These are phyloP conservation scores for Virgularia gustaviana DNA, from an alignment of 92 coral and sea anemone species.

Conservation along the genomic window DNA sequence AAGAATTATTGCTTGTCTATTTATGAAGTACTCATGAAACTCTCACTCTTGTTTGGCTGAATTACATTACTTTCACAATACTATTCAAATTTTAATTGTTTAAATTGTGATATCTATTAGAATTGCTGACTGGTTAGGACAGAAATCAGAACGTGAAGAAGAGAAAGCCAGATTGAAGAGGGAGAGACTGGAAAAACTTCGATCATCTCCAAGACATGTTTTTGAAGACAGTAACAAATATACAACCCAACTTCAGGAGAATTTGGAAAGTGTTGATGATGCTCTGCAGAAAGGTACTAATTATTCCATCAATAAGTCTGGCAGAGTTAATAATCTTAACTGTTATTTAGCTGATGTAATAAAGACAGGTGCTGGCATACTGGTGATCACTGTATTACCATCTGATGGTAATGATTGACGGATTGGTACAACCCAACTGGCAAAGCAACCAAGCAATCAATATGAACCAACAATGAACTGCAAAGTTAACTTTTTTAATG, in stretches of 20 bases:
- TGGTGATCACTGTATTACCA: too few species aligned
- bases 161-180: constrained; percentile 75
- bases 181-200: constrained; percentile 62
- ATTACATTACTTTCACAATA: too few species aligned
- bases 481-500: too few species aligned
- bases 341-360: too few species aligned
- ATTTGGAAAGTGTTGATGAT: constrained; percentile 76
- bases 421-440: too few species aligned
- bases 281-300: constrained; percentile 86
- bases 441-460: too few species aligned
- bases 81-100: too few species aligned
- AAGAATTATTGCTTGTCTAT: not conserved
- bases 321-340: not conserved
- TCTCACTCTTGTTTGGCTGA: not conserved
- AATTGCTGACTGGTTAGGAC: constrained; percentile 97
- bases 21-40: not conserved
- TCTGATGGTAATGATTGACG: too few species aligned
- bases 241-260: constrained; percentile 82
- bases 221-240: constrained; percentile 82
- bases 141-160: constrained; percentile 84
- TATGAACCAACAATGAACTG: too few species aligned
- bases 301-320: not conserved
- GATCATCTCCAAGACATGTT: constrained; percentile 72
- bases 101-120: constrained; percentile 41
- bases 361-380: too few species aligned